Evolutionary conservation across 2,113 vertebrate species (phyloP).

Genomic region (Chascanopsetta lugubris): DNA sequence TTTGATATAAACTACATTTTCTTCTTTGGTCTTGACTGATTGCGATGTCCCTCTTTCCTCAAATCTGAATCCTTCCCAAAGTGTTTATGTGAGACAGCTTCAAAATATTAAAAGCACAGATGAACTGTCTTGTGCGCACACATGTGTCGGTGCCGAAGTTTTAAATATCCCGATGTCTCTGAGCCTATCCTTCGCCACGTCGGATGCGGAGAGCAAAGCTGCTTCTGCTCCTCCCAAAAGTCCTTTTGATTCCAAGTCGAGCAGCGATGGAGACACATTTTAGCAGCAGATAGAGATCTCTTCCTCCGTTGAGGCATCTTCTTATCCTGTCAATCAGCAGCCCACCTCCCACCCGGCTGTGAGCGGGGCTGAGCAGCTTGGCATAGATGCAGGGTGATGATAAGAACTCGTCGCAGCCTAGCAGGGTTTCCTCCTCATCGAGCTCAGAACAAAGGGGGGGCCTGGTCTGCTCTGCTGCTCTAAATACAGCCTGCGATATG

Average conservation of each 20-base stretch:
- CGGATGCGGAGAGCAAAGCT: slow-evolving; percentile 14
- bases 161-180: slow-evolving; percentile 6
- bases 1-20: no score
- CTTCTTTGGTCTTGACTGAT: no score
- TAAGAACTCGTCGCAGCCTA: slow-evolving; percentile 70
- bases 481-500: slow-evolving; percentile 67
- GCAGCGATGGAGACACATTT: slow-evolving; percentile 30
- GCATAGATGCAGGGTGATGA: slow-evolving; percentile 69
- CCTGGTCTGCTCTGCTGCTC: slow-evolving; percentile 62
- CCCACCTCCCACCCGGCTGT: slow-evolving; percentile 47
- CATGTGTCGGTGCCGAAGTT: slow-evolving; percentile 9
- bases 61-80: background rate
- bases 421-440: slow-evolving; percentile 77
- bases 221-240: slow-evolving; percentile 33
- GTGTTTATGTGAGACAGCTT: background rate
- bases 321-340: slow-evolving; percentile 72
- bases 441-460: slow-evolving; percentile 66
- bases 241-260: slow-evolving; percentile 26
- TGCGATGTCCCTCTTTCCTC: background rate
- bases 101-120: background rate
- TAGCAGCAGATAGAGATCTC: slow-evolving; percentile 54
- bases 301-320: slow-evolving; percentile 49
- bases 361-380: slow-evolving; percentile 67
- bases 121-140: background rate
- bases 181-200: slow-evolving; percentile 26